Conservation (phyloP, 64 coral and sea anemone species). For the Anthopleura sola region DNA sequence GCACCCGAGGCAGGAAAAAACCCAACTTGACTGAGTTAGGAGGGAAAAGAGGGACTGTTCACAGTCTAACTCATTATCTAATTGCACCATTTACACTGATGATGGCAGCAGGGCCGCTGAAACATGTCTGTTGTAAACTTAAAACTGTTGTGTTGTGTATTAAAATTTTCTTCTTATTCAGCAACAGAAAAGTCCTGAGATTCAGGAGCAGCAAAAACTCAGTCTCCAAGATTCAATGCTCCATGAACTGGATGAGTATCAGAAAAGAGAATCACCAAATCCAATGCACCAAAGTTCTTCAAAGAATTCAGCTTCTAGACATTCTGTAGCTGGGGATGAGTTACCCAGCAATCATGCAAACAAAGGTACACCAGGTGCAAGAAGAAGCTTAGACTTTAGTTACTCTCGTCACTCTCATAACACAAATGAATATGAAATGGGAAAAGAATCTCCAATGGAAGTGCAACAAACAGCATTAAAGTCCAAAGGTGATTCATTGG, state of each 20-base stretch:
- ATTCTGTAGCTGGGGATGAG: not conserved
- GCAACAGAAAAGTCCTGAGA: slow-evolving; percentile 67
- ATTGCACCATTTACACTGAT: too few relatives aligned
- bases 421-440: not conserved
- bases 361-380: slow-evolving; percentile 18
- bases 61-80: too few relatives aligned
- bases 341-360: not conserved
- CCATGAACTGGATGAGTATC: slow-evolving; percentile 58
- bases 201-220: slow-evolving; percentile 63
- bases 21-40: too few relatives aligned
- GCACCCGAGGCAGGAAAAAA: too few relatives aligned
- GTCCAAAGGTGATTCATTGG: not conserved
- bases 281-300: not conserved
- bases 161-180: not conserved
- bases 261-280: not conserved
- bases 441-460: not conserved
- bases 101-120: too few relatives aligned
- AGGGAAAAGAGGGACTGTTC: too few relatives aligned
- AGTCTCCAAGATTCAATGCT: slow-evolving; percentile 74
- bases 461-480: not conserved
- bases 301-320: not conserved
- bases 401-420: not conserved
- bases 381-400: slow-evolving; percentile 45
- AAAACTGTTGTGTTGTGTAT: too few relatives aligned
- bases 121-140: too few relatives aligned